Percentiles rank a stretch among this genome's conserved stretches.
These are phyloP conservation scores for Pinna nobilis DNA, from an alignment of 1,140 invertebrate genomes.

Conservation along the genomic window DNA sequence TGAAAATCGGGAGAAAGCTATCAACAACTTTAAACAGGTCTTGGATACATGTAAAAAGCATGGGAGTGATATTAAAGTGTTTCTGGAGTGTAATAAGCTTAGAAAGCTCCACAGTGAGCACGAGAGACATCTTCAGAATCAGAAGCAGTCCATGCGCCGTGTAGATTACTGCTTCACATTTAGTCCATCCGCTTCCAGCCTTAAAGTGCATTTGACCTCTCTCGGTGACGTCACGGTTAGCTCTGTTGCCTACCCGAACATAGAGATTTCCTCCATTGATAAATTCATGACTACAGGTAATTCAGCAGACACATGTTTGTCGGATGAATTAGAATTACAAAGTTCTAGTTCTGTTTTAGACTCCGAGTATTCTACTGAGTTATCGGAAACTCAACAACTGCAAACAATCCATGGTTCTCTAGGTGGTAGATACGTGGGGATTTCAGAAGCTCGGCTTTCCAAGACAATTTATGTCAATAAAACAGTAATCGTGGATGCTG, in stretches of 20 bases:
- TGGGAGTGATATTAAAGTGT: constrained; percentile 1
- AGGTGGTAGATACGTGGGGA: background rate
- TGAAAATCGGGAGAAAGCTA: constrained; percentile 5
- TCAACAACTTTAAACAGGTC: background rate
- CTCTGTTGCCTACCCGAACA: background rate
- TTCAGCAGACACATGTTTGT: background rate
- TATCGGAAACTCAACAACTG: background rate
- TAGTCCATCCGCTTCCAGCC: background rate
- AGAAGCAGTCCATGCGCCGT: background rate
- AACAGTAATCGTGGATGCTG: background rate
- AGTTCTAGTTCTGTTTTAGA: background rate
- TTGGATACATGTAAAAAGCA: background rate
- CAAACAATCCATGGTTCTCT: too few species aligned
- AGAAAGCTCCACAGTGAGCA: background rate
- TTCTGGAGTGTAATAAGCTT: background rate
- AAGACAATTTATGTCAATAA: constrained; percentile 14
- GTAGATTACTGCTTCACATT: background rate
- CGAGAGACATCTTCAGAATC: background rate
- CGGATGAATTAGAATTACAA: background rate
- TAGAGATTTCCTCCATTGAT: background rate
- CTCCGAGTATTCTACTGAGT: background rate
- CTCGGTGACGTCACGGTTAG: background rate
- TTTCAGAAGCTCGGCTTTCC: background rate
- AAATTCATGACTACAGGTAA: background rate
- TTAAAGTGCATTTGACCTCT: background rate